phyloP scores from a whole-genome alignment of 2,113 vertebrate species.

The Glareola pratincola region DNA sequence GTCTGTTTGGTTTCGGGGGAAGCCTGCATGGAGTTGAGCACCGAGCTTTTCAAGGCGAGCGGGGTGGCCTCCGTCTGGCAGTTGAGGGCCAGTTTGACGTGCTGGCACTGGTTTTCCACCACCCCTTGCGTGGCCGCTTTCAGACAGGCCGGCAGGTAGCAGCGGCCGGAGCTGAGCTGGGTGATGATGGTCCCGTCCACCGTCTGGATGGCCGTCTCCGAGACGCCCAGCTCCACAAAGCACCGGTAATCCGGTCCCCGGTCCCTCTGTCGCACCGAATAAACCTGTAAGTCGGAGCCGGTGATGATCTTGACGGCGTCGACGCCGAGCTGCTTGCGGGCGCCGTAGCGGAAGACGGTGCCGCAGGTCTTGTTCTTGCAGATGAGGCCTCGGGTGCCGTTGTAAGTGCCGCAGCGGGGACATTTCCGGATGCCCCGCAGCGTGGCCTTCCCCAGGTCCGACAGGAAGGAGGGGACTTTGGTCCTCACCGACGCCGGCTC shows the following conservation, averaged over 20 bases:
- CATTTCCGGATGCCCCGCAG: slow-evolving; percentile 89
- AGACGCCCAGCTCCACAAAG: slow-evolving; percentile 87
- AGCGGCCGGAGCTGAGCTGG: slow-evolving; percentile 85
- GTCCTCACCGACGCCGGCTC: slow-evolving; percentile 63
- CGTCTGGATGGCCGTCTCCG: slow-evolving; percentile 82
- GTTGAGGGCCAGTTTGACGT: slow-evolving; percentile 85
- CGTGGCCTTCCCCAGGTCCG: slow-evolving; percentile 90
- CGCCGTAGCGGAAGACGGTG: slow-evolving; percentile 80
- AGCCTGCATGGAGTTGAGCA: slow-evolving; percentile 76
- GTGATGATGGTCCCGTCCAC: slow-evolving; percentile 83
- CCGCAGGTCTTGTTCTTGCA: slow-evolving; percentile 95
- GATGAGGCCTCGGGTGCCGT: slow-evolving; percentile 90
- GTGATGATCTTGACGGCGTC: slow-evolving; percentile 85
- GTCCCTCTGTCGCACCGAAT: slow-evolving; percentile 85
- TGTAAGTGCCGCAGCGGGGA: slow-evolving; percentile 90
- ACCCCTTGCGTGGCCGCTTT: slow-evolving; percentile 55
- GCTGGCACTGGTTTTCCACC: slow-evolving; percentile 82
- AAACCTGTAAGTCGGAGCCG: slow-evolving; percentile 79
- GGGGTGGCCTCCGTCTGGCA: slow-evolving; percentile 81
- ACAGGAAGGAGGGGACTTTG: slow-evolving; percentile 85
- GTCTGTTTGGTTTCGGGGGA: slow-evolving; percentile 78
- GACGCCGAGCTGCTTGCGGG: slow-evolving; percentile 59
- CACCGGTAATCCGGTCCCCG: slow-evolving; percentile 78
- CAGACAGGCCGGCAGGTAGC: slow-evolving; percentile 80
- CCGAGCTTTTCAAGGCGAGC: slow-evolving; percentile 85